Evolutionary conservation across 2,797 vertebrate genomes (phyloP).

Genomic region (Sebastes variabilis): DNA sequence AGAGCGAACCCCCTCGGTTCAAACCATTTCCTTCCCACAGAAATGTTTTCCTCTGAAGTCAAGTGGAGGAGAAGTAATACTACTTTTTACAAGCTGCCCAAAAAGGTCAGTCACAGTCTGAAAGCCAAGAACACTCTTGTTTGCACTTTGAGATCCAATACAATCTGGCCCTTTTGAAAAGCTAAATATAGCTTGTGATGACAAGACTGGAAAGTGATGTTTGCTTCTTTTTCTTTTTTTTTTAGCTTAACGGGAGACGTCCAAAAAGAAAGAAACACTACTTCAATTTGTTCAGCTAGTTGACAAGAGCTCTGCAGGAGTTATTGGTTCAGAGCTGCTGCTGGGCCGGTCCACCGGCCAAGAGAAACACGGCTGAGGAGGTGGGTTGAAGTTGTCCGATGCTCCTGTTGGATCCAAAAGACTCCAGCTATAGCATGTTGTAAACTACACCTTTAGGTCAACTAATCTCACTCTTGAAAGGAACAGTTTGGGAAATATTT

Average conservation of each 20-base stretch:
- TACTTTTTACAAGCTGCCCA: constrained; percentile 20
- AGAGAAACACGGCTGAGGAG: background rate
- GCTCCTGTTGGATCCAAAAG: background rate
- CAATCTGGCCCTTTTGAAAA: background rate
- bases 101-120: constrained; percentile 36
- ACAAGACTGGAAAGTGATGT: constrained; percentile 13
- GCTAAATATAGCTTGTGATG: constrained; percentile 45
- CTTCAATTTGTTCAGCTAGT: background rate
- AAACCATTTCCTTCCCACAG: constrained; percentile 50
- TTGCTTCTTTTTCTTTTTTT: constrained; percentile 1
- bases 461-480: background rate
- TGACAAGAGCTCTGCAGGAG: constrained; percentile 20
- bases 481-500: background rate
- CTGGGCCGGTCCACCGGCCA: background rate
- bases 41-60: constrained; percentile 47
- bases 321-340: constrained; percentile 14
- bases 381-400: background rate
- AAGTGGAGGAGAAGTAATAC: constrained; percentile 44
- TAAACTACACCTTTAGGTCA: background rate
- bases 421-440: background rate
- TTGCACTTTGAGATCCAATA: constrained; percentile 25
- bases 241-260: background rate
- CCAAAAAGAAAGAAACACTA: constrained; percentile 27
- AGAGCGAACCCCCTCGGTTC: constrained; percentile 30
- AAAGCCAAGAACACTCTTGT: constrained; percentile 30